Base-by-base conservation (phyloP, 2,888 invertebrate species). In the Nycteola revayana region DNA sequence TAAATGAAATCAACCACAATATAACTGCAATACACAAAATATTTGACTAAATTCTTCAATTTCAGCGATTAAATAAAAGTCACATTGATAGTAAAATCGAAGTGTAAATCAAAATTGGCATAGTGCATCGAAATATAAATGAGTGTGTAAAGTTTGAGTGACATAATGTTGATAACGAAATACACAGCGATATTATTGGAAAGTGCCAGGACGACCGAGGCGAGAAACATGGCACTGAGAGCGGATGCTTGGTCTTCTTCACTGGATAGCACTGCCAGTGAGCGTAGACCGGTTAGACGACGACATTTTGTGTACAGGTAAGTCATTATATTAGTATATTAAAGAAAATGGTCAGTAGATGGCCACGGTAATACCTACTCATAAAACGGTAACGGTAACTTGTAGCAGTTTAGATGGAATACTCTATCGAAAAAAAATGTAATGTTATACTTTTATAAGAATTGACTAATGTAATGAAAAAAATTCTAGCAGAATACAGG, bases 141-240 rank as follows among this genome's bases (percentile, higher is more conserved):
- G 3, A 14, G 5, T 14, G 14, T 14, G 14, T 14, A 7, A 21
- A 21, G 7, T n/a, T 7, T 21, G 21, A 5, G 21, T 21, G 21
- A 44, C 48, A 69, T 80, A 55, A 93, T 93, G 93, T 85, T 93
- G 73, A 93, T 93, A 71, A 93, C 93, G 10, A 91, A 92, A 66
- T 93, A 92, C 60, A 93, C 93, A n/a, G 90, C 93, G 29, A 89
- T 93, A 40, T 69, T 93, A 63, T 74, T 93, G 78, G 93, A 93
- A 70, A 91, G 92, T 40, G 91, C 92, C n/a, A 84, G 87, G 60
- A 87, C 74, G 33, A 69, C 80, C 28, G 90, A 90, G 43, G 81
- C 80, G 1, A 71, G 85, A 53, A 80, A 79, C 32, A 58, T 64
- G 30, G 71, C 71, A 4, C 42, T 70, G 49, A 66, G 75, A 32